Percentiles rank a stretch among this genome's conserved stretches.
These are phyloP conservation scores for Miichthys miiuy DNA, from an alignment of 2,797 vertebrate species.

Conservation along the genomic window DNA sequence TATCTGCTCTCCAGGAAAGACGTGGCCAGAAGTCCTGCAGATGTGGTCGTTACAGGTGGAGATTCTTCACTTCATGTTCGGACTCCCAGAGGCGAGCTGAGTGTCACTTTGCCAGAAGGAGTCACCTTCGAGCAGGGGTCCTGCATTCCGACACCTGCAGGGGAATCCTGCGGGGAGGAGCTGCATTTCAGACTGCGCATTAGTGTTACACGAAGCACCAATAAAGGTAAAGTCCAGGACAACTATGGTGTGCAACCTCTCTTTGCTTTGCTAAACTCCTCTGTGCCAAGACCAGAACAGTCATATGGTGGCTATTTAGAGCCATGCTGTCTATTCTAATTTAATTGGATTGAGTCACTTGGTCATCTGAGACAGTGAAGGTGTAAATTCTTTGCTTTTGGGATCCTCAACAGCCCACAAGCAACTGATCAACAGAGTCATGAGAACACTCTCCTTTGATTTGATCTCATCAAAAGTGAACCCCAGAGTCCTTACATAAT, in stretches of 20 bases:
- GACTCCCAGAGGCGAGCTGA: constrained; percentile 68
- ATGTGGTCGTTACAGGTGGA: constrained; percentile 79
- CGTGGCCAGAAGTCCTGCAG: constrained; percentile 60
- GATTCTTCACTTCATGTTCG: constrained; percentile 78
- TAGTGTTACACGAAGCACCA: constrained; percentile 47
- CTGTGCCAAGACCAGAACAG: constrained; percentile 44
- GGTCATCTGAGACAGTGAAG: constrained; percentile 55
- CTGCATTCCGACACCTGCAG: constrained; percentile 79
- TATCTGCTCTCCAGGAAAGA: constrained; percentile 71
- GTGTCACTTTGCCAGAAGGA: constrained; percentile 84
- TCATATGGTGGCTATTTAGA: constrained; percentile 57
- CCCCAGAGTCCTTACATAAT: constrained; percentile 33
- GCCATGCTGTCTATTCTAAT: constrained; percentile 44
- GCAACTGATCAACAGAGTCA: constrained; percentile 35
- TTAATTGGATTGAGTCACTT: constrained; percentile 63
- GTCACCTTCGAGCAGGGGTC: constrained; percentile 86
- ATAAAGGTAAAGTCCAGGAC: constrained; percentile 56
- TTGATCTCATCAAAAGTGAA: constrained; percentile 26
- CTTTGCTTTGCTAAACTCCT: constrained; percentile 16
- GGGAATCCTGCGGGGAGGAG: constrained; percentile 80
- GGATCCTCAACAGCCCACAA: constrained; percentile 21
- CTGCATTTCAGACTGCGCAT: constrained; percentile 88
- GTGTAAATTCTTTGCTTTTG: constrained; percentile 46
- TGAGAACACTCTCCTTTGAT: constrained; percentile 32
- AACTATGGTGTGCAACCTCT: constrained; percentile 15